phyloP scores from a whole-genome alignment of 2,113 vertebrate species.

The Eudyptes chrysolophus region DNA sequence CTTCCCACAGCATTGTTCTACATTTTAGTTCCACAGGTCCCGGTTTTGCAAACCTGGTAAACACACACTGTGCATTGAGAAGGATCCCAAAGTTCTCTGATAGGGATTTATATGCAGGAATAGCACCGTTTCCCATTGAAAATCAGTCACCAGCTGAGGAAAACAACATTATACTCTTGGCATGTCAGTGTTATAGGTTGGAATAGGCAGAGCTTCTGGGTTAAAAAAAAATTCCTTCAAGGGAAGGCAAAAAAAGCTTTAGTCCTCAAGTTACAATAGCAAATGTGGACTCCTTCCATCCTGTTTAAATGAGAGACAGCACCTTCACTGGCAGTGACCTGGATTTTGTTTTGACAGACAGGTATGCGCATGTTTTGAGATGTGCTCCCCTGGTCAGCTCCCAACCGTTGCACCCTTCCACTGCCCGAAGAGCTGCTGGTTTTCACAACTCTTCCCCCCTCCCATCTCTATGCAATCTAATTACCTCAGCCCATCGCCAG shows the following conservation, averaged over 20 bases:
- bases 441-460: background rate
- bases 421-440: background rate
- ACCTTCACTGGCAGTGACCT: background rate
- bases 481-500: background rate
- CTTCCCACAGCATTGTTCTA: background rate
- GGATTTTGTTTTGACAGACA: background rate
- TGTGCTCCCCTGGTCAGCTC: background rate
- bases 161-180: background rate
- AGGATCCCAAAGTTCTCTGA: background rate
- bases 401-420: background rate
- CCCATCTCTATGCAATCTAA: background rate
- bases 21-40: background rate
- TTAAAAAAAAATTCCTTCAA: background rate
- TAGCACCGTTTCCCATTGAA: background rate
- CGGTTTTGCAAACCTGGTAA: background rate
- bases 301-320: background rate
- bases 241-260: background rate
- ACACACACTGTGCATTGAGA: background rate
- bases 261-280: background rate
- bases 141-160: background rate
- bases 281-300: background rate
- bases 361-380: accelerated
- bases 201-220: background rate
- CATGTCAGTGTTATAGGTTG: background rate
- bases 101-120: background rate